phyloP scores from a whole-genome alignment of 2,797 vertebrate genomes.

The Parauchenoglanis punctatus region DNA sequence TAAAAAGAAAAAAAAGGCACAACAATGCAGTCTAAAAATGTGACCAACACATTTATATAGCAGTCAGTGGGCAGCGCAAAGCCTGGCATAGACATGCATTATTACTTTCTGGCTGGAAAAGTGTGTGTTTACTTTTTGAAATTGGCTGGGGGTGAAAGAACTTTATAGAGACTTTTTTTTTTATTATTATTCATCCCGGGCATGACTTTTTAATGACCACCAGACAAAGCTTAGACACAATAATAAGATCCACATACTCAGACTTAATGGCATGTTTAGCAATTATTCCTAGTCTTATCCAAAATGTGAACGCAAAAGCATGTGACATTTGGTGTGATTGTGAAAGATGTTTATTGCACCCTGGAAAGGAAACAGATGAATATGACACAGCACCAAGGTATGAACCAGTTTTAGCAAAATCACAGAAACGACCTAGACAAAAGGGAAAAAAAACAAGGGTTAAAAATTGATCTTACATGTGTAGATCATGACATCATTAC shows the following conservation, averaged over 20 bases:
- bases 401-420: neutral
- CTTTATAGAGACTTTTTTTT: neutral
- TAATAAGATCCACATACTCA: neutral
- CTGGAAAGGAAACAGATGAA: neutral
- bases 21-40: neutral
- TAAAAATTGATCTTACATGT: neutral
- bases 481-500: neutral
- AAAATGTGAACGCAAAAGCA: neutral
- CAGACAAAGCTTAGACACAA: neutral
- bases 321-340: conserved; percentile 2
- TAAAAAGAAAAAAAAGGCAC: neutral
- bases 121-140: conserved; percentile 11
- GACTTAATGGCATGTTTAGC: neutral
- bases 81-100: conserved; percentile 5
- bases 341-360: neutral
- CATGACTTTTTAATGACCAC: neutral
- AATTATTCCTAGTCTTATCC: neutral
- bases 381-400: neutral
- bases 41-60: neutral
- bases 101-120: neutral
- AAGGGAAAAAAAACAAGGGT: neutral
- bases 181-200: neutral
- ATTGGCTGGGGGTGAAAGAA: neutral
- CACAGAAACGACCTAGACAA: neutral
- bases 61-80: neutral